Percentiles rank a stretch among this genome's conserved stretches.
Evolutionary conservation across 2,797 vertebrate species (phyloP).

Genomic region (Chelmon rostratus): DNA sequence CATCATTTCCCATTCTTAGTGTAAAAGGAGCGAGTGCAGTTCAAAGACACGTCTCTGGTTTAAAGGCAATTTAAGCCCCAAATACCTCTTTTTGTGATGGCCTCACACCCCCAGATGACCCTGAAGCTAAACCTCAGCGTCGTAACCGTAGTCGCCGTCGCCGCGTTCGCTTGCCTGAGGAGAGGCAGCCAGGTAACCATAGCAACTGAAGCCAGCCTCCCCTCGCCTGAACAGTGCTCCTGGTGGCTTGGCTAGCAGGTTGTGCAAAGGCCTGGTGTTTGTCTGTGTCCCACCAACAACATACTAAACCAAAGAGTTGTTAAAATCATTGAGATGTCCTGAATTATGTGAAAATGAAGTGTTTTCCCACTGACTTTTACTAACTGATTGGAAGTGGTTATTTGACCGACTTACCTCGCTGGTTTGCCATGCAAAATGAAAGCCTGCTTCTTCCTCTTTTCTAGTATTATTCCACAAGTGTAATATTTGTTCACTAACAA

Average conservation of each 20-base stretch:
- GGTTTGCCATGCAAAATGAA: background rate
- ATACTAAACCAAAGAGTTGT: constrained; percentile 21
- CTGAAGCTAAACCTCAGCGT: constrained; percentile 95
- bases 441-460: background rate
- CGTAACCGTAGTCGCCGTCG: constrained; percentile 98
- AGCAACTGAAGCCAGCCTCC: constrained; percentile 71
- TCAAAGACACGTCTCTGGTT: constrained; percentile 25
- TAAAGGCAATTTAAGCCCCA: constrained; percentile 28
- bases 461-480: background rate
- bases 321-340: background rate
- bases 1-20: constrained; percentile 7
- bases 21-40: constrained; percentile 14
- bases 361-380: background rate
- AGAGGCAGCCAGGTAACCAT: constrained; percentile 98
- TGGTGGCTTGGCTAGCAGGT: constrained; percentile 36
- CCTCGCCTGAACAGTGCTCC: background rate
- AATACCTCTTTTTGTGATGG: constrained; percentile 63
- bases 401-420: background rate
- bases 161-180: constrained; percentile 93
- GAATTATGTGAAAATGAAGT: background rate
- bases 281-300: constrained; percentile 31
- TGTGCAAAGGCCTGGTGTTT: constrained; percentile 22
- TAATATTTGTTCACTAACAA: constrained; percentile 29
- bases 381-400: background rate
- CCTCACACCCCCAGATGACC: constrained; percentile 93